Base-by-base conservation (phyloP, 2,113 vertebrate genomes). In the Ochotona curzoniae region DNA sequence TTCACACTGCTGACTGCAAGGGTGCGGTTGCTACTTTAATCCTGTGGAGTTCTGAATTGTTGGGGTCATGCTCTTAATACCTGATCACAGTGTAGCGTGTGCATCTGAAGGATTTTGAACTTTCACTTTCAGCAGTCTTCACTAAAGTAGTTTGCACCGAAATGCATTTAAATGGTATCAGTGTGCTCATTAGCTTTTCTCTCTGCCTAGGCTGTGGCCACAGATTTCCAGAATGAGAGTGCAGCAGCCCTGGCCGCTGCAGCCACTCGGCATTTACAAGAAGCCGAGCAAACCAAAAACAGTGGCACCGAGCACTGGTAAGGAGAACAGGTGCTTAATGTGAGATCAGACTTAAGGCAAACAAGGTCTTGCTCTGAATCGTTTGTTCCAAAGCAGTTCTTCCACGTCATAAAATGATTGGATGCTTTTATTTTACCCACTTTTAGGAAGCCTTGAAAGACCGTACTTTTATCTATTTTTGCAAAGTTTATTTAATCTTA, bases 171-270 rank as follows among this genome's bases (percentile, higher is more conserved):
- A 26, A 64, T 9, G n/a, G 49, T 57, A 86, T 75, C 54, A 17
- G 38, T 15, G 38, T 20, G n/a, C 76, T 30, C 73, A 54, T 87
- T 21, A 35, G 51, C 51, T 2, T 64, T 83, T 95, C 85, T 91
- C 87, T 95, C 63, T 93, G 82, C 23, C 6, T 96, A 99, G 99
- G 99, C 99, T 17, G 99, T 99, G 84, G 99, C 99, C 95, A 98
- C 99, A 83, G 99, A 99, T 97, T 99, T 99, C 98, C 99, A 99
- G 98, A 99, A 99, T 0, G 99, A 99, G 97, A 99, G 99, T 18
- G 99, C 99, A 14, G 98, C 98, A 7, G 99, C 99, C 35, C 97
- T 99, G 97, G 99, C 99, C 67, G 99, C 99, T 1, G 99, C 99
- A 15, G 99, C 99, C 2, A 99, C 99, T 1, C 98, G 98, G 85